These are phyloP conservation scores for Caenorhabditis angaria DNA, from an alignment of 2,888 invertebrate species.

Conservation along the genomic window DNA sequence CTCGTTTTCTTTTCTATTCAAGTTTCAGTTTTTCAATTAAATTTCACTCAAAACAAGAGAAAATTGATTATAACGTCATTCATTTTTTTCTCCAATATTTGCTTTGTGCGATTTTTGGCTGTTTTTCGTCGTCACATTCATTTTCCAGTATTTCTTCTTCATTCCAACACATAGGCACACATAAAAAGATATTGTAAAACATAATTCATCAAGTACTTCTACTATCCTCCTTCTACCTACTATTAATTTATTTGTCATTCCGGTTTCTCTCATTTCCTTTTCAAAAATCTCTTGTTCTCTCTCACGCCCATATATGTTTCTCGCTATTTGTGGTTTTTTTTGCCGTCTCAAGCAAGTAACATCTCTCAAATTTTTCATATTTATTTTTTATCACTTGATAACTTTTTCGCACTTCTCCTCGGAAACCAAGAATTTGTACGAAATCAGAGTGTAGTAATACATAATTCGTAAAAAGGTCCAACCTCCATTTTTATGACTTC, in stretches of 20 bases:
- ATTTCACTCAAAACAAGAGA: no score
- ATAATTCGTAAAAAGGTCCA: no score
- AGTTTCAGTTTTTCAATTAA: no score
- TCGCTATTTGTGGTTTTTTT: background rate
- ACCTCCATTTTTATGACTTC: background rate
- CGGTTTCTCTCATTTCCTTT: background rate
- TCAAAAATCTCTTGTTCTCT: slow-evolving; percentile 4
- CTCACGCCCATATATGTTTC: slow-evolving; percentile 1
- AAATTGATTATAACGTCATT: no score
- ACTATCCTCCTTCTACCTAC: background rate
- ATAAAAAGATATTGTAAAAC: background rate
- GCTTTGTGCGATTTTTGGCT: background rate
- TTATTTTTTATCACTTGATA: background rate
- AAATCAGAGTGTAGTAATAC: no score
- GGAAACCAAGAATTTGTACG: no score
- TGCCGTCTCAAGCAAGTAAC: no score
- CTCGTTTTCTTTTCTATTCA: no score
- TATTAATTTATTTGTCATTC: slow-evolving; percentile 1
- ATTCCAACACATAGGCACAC: no score
- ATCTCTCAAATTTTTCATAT: background rate
- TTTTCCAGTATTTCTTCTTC: background rate
- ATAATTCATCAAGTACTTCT: background rate
- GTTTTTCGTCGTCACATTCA: background rate
- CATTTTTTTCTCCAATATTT: background rate
- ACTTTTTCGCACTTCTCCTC: background rate